Evolutionary conservation across 35 echinoderm and acorn worm species (phyloP).

Genomic region (Patiria miniata): DNA sequence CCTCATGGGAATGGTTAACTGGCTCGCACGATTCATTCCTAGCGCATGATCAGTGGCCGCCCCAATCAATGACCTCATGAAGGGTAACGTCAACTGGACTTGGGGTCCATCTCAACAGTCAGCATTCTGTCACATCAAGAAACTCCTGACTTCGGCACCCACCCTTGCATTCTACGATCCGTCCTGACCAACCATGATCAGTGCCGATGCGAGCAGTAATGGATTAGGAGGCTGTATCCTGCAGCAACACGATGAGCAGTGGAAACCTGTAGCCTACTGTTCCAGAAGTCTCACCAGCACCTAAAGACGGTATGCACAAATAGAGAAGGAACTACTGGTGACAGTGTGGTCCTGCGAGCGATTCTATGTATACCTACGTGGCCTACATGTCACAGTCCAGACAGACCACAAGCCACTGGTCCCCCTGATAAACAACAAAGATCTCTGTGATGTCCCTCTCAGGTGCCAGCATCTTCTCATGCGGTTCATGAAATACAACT

Average conservation of each 20-base stretch:
- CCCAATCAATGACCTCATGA: not conserved
- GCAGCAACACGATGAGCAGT: not conserved
- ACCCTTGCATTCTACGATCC: not conserved
- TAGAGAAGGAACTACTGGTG: not conserved
- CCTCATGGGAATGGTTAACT: slow-evolving; percentile 53
- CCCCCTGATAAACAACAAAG: slow-evolving; percentile 21
- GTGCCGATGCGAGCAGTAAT: not conserved
- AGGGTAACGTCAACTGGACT: not conserved
- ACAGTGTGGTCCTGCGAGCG: no score
- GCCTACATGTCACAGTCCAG: not conserved
- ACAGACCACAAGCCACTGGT: slow-evolving; percentile 34
- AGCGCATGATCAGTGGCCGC: not conserved
- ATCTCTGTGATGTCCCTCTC: slow-evolving; percentile 70
- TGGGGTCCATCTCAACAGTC: not conserved
- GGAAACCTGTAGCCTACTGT: not conserved
- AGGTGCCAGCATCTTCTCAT: slow-evolving; percentile 54
- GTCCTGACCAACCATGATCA: not conserved
- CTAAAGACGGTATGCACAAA: no score
- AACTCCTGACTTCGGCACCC: not conserved
- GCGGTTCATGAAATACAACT: slow-evolving; percentile 59
- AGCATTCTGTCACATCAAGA: not conserved
- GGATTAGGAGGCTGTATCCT: not conserved
- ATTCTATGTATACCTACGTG: no score
- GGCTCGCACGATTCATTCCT: not conserved
- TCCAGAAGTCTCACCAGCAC: not conserved